Conservation (phyloP, 2,113 vertebrate species). For the Lota lota region DNA sequence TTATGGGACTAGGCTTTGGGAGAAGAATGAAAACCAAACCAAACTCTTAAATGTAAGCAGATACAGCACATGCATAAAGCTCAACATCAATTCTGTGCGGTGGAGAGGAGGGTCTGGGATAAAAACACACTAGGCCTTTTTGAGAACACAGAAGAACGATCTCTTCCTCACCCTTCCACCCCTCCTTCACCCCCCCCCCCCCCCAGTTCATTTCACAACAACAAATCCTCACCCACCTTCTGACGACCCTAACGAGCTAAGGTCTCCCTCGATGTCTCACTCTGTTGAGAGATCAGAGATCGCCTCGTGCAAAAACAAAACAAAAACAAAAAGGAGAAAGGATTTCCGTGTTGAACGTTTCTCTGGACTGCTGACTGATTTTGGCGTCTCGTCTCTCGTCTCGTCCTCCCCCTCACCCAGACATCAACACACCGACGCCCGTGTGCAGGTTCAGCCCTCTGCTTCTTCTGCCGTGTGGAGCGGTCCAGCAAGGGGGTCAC, state of each 20-base stretch:
- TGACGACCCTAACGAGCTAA: conserved; percentile 4
- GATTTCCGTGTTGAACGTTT: too few species aligned
- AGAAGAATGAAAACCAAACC: conserved; percentile 40
- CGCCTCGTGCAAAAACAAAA: too few species aligned
- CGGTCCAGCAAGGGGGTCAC: conserved; percentile 58
- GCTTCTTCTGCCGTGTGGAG: conserved; percentile 13
- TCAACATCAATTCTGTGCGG: conserved; percentile 47
- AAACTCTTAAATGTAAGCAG: conserved; percentile 22
- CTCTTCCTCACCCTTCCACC: conserved; percentile 6
- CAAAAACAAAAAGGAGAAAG: too few species aligned
- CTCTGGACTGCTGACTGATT: too few species aligned
- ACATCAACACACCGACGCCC: conserved; percentile 20
- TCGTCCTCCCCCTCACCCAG: background rate
- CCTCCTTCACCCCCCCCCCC: conserved; percentile 7
- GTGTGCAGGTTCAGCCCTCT: conserved; percentile 44
- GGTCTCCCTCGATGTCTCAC: conserved; percentile 30
- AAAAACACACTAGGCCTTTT: conserved; percentile 47
- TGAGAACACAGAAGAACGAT: conserved; percentile 22
- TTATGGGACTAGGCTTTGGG: conserved; percentile 68
- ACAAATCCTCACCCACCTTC: conserved; percentile 22
- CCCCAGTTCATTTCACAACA: conserved; percentile 19
- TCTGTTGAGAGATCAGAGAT: conserved; percentile 23
- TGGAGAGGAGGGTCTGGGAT: conserved; percentile 22
- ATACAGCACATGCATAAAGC: conserved; percentile 62
- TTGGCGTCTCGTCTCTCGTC: background rate